phyloP scores from a whole-genome alignment of 2,888 invertebrate species.

The Operophtera brumata region DNA sequence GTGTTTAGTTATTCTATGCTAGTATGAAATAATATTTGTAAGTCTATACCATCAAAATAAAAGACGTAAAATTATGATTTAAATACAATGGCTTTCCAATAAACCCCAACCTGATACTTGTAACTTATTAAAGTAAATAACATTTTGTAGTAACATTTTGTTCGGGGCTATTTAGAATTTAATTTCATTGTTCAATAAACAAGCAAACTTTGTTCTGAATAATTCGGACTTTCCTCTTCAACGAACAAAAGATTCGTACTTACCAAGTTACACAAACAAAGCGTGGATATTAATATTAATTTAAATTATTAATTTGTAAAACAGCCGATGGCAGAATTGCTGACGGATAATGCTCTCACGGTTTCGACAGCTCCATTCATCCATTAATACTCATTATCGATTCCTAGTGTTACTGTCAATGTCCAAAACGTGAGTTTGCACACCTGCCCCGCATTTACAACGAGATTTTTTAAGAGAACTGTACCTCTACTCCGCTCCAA shows the following conservation, averaged over 20 bases:
- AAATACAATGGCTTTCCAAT: conserved; percentile 2
- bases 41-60: too few species aligned
- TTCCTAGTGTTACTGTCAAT: too few species aligned
- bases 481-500: too few species aligned
- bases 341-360: conserved; percentile 23
- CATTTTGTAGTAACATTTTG: conserved; percentile 15
- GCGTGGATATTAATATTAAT: conserved; percentile 11
- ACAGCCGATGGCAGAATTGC: neutral
- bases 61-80: neutral
- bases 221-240: conserved; percentile 25
- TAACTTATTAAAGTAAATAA: conserved; percentile 15
- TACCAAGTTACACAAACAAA: conserved; percentile 12
- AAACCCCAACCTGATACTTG: conserved; percentile 4
- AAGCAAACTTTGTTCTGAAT: conserved; percentile 38
- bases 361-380: conserved; percentile 27
- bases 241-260: conserved; percentile 19
- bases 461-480: too few species aligned
- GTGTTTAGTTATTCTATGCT: too few species aligned
- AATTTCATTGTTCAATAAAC: conserved; percentile 41
- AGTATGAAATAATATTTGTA: too few species aligned
- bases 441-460: too few species aligned
- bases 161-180: conserved; percentile 21
- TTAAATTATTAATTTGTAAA: conserved; percentile 15
- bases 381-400: neutral
- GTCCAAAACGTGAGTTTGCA: too few species aligned